Base-by-base conservation (phyloP, 2,797 vertebrate species). In the Botia kubotai region DNA sequence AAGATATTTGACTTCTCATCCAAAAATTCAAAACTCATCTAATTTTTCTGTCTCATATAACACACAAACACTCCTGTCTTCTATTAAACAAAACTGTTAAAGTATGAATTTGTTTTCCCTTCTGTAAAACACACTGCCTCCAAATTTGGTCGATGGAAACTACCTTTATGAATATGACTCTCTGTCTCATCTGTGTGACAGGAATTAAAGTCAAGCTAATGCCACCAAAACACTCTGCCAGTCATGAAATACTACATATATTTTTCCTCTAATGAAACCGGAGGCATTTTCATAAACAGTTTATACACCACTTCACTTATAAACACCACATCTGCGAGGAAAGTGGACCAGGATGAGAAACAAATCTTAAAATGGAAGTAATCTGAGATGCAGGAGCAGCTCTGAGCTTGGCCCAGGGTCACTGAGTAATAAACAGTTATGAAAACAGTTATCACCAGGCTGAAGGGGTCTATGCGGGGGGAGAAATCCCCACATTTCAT, bases 191-290 rank as follows among this genome's bases (percentile, higher is more conserved):
- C 84, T 84, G 88, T 33, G 33, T 90, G 89, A 88, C 83, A 84
- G 83, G 82, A 84, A 88, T 88, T 89, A 82, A 88, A 86, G 83
- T 72, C 55, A 70, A 86, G 73, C 26, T 36, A 57, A 60, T 85
- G 83, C 52, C 39, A 70, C 85, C 79, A 74, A 88, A 90, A 86
- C 83, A 85, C 80, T 79, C 83, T 10, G 57, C 60, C 26, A 6
- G 79, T 86, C 85, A 91, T 90, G 83, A 93, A 92, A 89, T 87
- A 90, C 85, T 88, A 75, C 84, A 87, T 83, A 88, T 85, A 90
- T 84, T 87, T 88, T 87, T 82, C 82, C 16, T 19, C 79, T 74
- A 86, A 71, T 81, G 72, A 86, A 91, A 88, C 86, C 52, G 46
- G 72, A 71, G 77, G 48, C 48, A 77, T 87, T 84, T 90, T 83